Base-by-base conservation (phyloP, 1,140 invertebrate genomes). In the Dendroctonus valens region DNA sequence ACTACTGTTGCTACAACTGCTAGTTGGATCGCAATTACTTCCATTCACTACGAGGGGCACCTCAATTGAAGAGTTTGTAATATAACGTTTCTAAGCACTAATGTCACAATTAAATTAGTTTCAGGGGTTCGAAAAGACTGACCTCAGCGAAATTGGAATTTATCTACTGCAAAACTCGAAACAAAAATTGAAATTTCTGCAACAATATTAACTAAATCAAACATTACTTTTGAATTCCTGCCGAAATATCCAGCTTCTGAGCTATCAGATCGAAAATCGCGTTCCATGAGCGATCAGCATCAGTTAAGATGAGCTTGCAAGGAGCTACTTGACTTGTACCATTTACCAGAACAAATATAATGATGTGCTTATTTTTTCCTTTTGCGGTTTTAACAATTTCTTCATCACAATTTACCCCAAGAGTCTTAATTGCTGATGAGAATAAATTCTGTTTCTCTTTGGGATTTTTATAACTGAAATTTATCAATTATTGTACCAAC, bases 301-400 rank as follows among this genome's bases (percentile, higher is more conserved):
- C 42, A 6, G 46, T 60, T 9, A 60, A 3, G 14, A 49, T 37
- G 7, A 60, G 5, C 14, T 60, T 60, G 37, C 58, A 60, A 26
- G 58, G 46, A 12, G 40, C 46, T 37, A 49, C 58, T 14, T 39
- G 3, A 38, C 41, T 60, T 49, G 48, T 60, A 9, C 58, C 58
- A 14, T 60, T 60, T 7, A 41, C 46, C 6, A 60, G 12, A 7
- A 60, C 42, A 49, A 60, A 60, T 7, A 60, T 7, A 2, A 60
- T 37, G 8, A 40, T 50, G 5, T 15, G 44, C 2, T 12, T 5
- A 11, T 4, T 46, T 9, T 46, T 9, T 9, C 44, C 44, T 46
- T 11, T 11, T 12, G 12, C 2, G 5, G 2, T 9, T 46, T 46
- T 9, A 5, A 2, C 9, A 46, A 46, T 11, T 46, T 11, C 12